Evolutionary conservation across 1,140 invertebrate species (phyloP).

Genomic region (Apis dorsata): DNA sequence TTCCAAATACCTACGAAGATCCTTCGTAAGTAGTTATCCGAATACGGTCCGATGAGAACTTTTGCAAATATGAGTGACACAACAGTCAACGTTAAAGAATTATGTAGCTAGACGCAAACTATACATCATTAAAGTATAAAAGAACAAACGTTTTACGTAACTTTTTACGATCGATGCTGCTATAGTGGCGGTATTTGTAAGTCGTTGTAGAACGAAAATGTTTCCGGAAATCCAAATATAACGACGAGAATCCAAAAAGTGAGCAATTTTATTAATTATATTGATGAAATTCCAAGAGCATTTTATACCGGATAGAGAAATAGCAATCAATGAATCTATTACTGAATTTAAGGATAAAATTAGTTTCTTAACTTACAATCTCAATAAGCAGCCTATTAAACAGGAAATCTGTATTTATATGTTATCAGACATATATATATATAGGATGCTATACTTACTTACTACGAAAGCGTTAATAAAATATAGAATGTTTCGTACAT

Average conservation of each 20-base stretch:
- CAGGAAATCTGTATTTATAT: conserved; percentile 15
- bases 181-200: no score
- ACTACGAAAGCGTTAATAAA: background rate
- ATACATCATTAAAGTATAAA: no score
- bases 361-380: conserved; percentile 1
- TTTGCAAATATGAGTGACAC: no score
- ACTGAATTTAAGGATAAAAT: background rate
- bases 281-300: background rate
- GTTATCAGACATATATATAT: background rate
- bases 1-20: no score
- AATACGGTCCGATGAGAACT: no score
- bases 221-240: background rate
- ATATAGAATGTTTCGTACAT: background rate
- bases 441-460: background rate
- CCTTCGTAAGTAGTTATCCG: no score
- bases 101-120: no score
- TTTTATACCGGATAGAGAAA: conserved; percentile 6
- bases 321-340: background rate
- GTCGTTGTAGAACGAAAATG: no score
- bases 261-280: background rate
- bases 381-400: background rate
- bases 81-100: no score
- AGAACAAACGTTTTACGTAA: no score
- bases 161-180: no score
- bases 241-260: background rate